phyloP scores from a whole-genome alignment of 2,888 invertebrate species.

The Dasypogon diadema region DNA sequence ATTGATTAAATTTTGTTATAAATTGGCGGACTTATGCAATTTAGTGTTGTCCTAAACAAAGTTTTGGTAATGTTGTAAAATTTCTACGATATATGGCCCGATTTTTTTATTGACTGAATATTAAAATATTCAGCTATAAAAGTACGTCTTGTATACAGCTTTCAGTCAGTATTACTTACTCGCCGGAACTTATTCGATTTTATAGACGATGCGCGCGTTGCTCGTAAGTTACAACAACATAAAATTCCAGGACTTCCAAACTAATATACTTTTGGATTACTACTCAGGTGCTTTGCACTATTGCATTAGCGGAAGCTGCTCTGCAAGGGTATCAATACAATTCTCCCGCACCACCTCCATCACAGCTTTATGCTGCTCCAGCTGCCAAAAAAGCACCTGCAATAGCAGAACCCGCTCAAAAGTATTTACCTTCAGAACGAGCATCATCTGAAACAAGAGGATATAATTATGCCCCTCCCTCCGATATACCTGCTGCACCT shows the following conservation, averaged over 20 bases:
- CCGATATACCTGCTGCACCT: not conserved
- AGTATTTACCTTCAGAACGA: not conserved
- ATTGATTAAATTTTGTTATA: no score
- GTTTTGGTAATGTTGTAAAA: no score
- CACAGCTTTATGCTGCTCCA: not conserved
- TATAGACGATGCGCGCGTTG: slow-evolving; percentile 4
- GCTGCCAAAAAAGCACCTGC: not conserved
- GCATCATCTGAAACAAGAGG: no score
- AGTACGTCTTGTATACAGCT: slow-evolving; percentile 5
- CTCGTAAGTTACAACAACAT: slow-evolving; percentile 9
- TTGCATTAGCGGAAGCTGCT: not conserved
- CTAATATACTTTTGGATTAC: slow-evolving; percentile 5
- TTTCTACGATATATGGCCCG: no score
- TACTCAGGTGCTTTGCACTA: slow-evolving; percentile 1
- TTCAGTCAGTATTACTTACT: not conserved
- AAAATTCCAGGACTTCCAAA: not conserved
- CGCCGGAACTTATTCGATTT: not conserved
- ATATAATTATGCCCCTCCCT: not conserved
- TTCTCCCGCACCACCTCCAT: not conserved
- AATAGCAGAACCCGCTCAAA: not conserved
- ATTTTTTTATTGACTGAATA: no score
- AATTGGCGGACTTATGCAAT: no score
- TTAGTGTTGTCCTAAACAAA: no score
- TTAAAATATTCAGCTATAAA: not conserved
- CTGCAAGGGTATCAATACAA: not conserved